Evolutionary conservation across 2,113 vertebrate species (phyloP).

Genomic region (Lagenorhynchus albirostris): DNA sequence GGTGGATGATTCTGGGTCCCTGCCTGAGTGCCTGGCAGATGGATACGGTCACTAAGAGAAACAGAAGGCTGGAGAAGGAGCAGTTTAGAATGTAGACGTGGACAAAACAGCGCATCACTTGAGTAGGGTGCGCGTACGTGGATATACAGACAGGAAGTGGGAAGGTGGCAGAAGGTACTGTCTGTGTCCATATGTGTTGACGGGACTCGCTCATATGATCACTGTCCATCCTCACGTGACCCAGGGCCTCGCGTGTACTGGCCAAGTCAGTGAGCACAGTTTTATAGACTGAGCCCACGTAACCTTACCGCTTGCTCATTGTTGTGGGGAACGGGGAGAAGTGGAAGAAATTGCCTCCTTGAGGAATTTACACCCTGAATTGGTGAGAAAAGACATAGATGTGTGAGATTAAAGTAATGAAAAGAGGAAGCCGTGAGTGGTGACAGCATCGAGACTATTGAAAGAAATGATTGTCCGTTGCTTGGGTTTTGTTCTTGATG

Average conservation of each 20-base stretch:
- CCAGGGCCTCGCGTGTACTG: background rate
- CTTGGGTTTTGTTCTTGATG: background rate
- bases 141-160: background rate
- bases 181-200: rapidly evolving
- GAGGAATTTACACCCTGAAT: background rate
- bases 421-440: background rate
- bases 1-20: background rate
- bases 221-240: background rate
- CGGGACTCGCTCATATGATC: background rate
- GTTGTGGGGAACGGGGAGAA: background rate
- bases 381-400: background rate
- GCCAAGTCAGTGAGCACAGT: background rate
- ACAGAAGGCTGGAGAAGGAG: background rate
- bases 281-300: background rate
- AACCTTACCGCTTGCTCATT: background rate
- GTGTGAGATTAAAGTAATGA: background rate
- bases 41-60: background rate
- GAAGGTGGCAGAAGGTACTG: background rate
- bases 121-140: background rate
- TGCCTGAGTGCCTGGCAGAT: background rate
- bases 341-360: background rate
- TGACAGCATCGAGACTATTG: background rate
- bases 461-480: background rate
- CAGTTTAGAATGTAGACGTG: background rate
- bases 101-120: background rate